Conservation (phyloP, 2,113 vertebrate species). For the Leucopternis melanops region DNA sequence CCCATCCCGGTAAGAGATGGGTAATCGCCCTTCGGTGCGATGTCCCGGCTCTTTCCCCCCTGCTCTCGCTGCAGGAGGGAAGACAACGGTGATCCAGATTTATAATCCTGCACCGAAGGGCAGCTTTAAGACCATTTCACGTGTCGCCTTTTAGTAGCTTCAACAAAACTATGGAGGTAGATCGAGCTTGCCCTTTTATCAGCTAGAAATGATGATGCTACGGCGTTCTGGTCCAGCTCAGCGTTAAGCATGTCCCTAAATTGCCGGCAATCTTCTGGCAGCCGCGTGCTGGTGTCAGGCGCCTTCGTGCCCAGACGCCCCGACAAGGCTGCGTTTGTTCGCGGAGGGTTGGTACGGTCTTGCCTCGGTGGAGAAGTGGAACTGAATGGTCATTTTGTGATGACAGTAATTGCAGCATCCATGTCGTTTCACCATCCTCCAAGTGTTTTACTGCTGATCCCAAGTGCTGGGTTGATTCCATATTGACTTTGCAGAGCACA, state of each 20-base stretch:
- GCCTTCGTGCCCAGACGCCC: neutral
- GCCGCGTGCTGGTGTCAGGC: neutral
- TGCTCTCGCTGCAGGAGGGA: neutral
- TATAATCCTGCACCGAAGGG: neutral
- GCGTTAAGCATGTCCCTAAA: neutral
- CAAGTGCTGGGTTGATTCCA: neutral
- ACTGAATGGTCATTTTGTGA: neutral
- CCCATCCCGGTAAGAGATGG: neutral
- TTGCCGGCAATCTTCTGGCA: neutral
- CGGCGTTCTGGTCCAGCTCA: neutral
- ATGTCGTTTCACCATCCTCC: neutral
- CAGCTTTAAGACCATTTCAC: neutral
- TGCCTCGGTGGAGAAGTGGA: neutral
- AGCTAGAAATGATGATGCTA: neutral
- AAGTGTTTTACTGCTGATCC: neutral
- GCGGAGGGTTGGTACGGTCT: neutral
- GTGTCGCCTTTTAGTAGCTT: neutral
- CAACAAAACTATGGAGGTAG: neutral
- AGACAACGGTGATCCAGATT: neutral
- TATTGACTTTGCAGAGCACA: neutral
- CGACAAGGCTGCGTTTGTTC: neutral
- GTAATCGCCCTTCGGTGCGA: neutral
- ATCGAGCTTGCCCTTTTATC: neutral
- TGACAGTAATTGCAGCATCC: neutral
- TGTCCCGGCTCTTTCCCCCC: neutral